phyloP scores from a whole-genome alignment of 2,888 invertebrate species.

The Blera fallax region DNA sequence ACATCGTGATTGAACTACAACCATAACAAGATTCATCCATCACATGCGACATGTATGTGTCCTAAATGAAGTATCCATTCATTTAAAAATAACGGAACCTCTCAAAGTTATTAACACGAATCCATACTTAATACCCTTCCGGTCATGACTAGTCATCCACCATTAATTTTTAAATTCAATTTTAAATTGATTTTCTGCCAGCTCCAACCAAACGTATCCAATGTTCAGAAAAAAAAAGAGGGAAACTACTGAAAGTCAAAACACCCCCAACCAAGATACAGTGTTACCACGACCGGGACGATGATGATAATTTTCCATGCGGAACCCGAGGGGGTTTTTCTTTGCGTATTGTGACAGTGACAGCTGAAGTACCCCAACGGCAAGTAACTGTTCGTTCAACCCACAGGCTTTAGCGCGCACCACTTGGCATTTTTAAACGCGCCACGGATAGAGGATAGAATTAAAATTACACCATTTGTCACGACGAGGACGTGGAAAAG shows the following conservation, averaged over 20 bases:
- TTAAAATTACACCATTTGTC: slow-evolving; percentile 65
- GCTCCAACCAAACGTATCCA: slow-evolving; percentile 47
- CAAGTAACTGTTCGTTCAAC: slow-evolving; percentile 35
- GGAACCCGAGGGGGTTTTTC: slow-evolving; percentile 43
- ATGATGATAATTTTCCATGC: slow-evolving; percentile 48
- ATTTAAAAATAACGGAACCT: background rate
- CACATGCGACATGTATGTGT: too few species aligned
- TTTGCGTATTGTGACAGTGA: slow-evolving; percentile 49
- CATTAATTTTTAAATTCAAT: slow-evolving; percentile 71
- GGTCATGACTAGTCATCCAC: slow-evolving; percentile 57
- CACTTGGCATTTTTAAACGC: slow-evolving; percentile 50
- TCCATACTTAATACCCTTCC: slow-evolving; percentile 58
- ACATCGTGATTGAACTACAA: too few species aligned
- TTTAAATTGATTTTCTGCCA: slow-evolving; percentile 65
- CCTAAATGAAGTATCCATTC: background rate
- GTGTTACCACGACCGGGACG: background rate
- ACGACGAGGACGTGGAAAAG: slow-evolving; percentile 28
- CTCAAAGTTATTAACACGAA: slow-evolving; percentile 55
- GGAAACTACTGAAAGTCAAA: slow-evolving; percentile 13
- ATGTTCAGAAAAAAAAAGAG: slow-evolving; percentile 27
- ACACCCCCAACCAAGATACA: background rate
- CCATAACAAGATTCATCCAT: too few species aligned
- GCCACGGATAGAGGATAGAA: slow-evolving; percentile 32
- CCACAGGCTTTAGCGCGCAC: slow-evolving; percentile 19
- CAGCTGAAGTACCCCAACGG: slow-evolving; percentile 36